These are phyloP conservation scores for Drosophila cardini DNA, from an alignment of 1,140 invertebrate species.

Conservation along the genomic window DNA sequence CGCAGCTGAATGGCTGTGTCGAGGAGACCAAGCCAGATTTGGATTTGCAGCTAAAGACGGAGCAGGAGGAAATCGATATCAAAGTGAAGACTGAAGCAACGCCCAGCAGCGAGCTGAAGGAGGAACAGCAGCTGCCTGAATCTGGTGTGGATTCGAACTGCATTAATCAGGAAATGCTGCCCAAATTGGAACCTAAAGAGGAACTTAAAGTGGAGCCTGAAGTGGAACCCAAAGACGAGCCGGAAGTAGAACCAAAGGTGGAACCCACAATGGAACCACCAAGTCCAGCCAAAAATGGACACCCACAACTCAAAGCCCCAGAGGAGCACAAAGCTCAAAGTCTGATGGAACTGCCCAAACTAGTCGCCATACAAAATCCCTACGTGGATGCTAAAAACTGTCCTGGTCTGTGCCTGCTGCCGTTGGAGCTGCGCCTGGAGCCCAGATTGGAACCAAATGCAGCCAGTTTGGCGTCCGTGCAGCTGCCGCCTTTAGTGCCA, in stretches of 20 bases:
- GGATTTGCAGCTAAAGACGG: slow-evolving; percentile 8
- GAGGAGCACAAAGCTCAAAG: slow-evolving; percentile 8
- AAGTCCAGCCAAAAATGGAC: slow-evolving; percentile 34
- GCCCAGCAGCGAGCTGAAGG: slow-evolving; percentile 22
- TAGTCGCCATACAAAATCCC: slow-evolving; percentile 69
- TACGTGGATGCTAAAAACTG: slow-evolving; percentile 17
- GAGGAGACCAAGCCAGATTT: slow-evolving; percentile 34
- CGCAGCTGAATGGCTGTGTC: slow-evolving; percentile 22
- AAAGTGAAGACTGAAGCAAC: slow-evolving; percentile 70
- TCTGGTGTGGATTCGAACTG: slow-evolving; percentile 16
- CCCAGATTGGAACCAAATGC: slow-evolving; percentile 52
- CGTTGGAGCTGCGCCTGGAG: slow-evolving; percentile 56
- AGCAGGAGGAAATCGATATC: slow-evolving; percentile 15
- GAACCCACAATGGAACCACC: background rate
- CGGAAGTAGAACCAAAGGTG: background rate
- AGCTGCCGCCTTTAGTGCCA: slow-evolving; percentile 67
- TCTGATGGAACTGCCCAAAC: slow-evolving; percentile 57
- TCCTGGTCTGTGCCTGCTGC: slow-evolving; percentile 36
- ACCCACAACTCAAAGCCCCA: background rate
- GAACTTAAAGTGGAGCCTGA: slow-evolving; percentile 7
- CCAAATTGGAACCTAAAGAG: slow-evolving; percentile 56
- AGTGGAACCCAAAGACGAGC: slow-evolving; percentile 51
- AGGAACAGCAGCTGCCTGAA: slow-evolving; percentile 42
- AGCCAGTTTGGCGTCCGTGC: slow-evolving; percentile 49
- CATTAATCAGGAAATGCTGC: slow-evolving; percentile 40